Evolutionary conservation across 2,888 invertebrate genomes (phyloP), one percentile per base, ranked within the genome.

Genomic region (Metellina segmentata): DNA sequence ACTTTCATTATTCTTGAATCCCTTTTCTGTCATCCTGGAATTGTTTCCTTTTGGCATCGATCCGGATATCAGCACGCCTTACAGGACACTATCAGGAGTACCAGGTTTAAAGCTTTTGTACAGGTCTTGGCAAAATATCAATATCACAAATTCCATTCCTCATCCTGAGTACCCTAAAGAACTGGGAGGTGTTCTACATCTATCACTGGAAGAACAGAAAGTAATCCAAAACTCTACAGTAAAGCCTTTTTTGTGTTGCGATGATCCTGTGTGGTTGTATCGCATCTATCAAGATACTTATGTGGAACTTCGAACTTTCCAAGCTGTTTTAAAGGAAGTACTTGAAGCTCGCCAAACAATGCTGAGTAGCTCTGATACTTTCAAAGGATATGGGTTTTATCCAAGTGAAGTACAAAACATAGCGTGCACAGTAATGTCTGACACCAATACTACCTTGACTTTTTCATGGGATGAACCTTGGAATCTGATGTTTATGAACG

Each of bases 281-380:
- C 94, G 95, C 89, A 95, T 96, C 93, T 96, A 95, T 94, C 96
- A 96, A 94, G 96, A 96, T 93, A 96, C 96, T 2, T 70, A 94
- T 16, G 95, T 96, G 0, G 95, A 95, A 93, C 19, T 93, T 6
- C n/a, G 11, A 9, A 89, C 90, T n/a, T 92, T 93, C 53, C 49
- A n/a, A 6, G 19, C 20, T 49, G 13, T 85, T 16, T 20, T 93
- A 6, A 52, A 70, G 61, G n/a, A 61, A 74, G 74, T n/a, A 11
- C 8, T 71, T n/a, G 13, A 72, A n/a, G 52, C 89, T 0, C 34
- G 34, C 51, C n/a, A 34, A 70, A 19, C 11, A 49, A 0, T 16
- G 16, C 52, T 34, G 13, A 51, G 20, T n/a, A 34, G 48, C n/a
- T 20, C 51, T n/a, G 19, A 11, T 0, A 71, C 71, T 34, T 34